A percentile compares a stretch with the other conserved stretches of the same genome.
Conservation (phyloP, 2,888 invertebrate genomes). For the Ceraclea dissimilis region DNA sequence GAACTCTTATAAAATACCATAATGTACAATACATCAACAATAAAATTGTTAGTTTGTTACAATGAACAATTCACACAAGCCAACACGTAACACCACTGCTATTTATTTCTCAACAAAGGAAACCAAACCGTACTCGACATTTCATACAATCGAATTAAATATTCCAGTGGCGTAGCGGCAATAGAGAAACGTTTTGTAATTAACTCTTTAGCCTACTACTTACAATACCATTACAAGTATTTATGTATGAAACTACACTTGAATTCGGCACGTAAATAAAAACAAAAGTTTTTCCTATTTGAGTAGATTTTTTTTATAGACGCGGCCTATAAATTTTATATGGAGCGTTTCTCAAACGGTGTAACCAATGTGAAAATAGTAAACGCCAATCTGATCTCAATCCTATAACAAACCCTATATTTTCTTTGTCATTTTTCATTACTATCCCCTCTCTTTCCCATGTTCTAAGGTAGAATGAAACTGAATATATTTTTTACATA, state of each 20-base stretch:
- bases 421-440: no score
- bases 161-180: conserved; percentile 3
- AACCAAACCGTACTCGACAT: neutral
- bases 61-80: neutral
- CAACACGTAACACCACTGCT: no score
- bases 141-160: neutral
- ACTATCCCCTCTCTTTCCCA: no score
- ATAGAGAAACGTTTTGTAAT: conserved; percentile 7
- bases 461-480: no score
- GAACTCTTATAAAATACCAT: no score
- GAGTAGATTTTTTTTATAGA: neutral
- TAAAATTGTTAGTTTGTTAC: no score
- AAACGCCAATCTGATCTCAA: no score
- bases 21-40: no score
- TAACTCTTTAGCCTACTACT: neutral
- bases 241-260: neutral
- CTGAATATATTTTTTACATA: no score
- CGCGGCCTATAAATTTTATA: no score
- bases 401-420: no score
- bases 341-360: neutral
- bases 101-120: neutral
- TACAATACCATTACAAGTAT: neutral
- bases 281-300: neutral
- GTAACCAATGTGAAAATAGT: no score
- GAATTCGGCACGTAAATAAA: neutral